Conservation (phyloP, 1,140 invertebrate genomes). For the Apis florea region DNA sequence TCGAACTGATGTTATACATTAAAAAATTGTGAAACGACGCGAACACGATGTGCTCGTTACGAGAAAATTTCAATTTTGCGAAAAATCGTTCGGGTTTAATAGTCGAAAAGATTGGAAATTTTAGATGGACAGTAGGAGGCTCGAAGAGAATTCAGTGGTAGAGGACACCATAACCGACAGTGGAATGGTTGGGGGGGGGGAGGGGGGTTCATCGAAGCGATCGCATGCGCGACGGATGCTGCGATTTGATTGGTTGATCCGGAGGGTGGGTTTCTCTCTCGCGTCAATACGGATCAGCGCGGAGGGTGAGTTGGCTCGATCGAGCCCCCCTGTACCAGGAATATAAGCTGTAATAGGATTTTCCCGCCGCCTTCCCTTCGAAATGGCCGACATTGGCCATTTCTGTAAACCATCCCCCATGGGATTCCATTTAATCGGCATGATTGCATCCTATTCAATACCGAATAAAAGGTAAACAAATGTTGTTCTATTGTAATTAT, state of each 20-base stretch:
- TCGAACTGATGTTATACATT: no score
- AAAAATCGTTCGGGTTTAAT: no score
- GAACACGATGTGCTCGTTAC: no score
- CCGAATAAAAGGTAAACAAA: background rate
- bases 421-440: conserved; percentile 33
- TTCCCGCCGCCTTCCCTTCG: conserved; percentile 44
- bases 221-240: conserved; percentile 79
- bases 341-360: conserved; percentile 63
- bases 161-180: conserved; percentile 18
- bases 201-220: conserved; percentile 53
- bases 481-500: no score
- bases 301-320: conserved; percentile 51
- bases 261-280: conserved; percentile 70
- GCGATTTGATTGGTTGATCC: conserved; percentile 75
- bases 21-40: no score
- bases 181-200: no score
- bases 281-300: conserved; percentile 70
- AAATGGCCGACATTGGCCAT: conserved; percentile 65
- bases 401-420: conserved; percentile 43
- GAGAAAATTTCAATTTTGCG: no score
- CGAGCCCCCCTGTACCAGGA: conserved; percentile 51
- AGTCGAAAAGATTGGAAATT: no score
- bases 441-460: background rate
- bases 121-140: no score
- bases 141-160: no score